These are phyloP conservation scores for Erebia palarica DNA, from an alignment of 2,888 invertebrate genomes.

Conservation along the genomic window DNA sequence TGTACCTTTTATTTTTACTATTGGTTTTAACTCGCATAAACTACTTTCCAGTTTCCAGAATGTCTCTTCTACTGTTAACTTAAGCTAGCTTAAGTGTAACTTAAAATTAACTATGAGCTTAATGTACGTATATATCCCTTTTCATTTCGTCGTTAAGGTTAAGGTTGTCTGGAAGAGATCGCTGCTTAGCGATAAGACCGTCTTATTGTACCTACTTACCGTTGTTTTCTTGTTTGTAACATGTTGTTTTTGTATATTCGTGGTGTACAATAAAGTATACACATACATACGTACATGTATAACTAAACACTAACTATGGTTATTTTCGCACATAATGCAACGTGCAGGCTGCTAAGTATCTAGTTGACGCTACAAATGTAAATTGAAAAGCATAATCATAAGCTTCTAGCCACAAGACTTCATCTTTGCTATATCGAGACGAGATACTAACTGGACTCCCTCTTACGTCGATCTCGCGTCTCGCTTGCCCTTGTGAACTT, in stretches of 20 bases:
- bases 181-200: no score
- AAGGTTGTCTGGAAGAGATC: no score
- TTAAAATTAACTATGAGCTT: not conserved
- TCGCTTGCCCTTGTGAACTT: conserved; percentile 54
- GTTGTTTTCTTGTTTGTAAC: no score
- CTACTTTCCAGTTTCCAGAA: no score
- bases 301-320: conserved; percentile 7
- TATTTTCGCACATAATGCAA: conserved; percentile 29
- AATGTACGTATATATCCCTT: not conserved
- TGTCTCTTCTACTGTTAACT: not conserved
- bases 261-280: no score
- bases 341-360: conserved; percentile 17
- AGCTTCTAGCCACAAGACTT: conserved; percentile 62
- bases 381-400: conserved; percentile 44
- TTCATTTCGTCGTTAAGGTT: no score
- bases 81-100: not conserved
- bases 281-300: no score
- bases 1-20: no score
- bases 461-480: conserved; percentile 66
- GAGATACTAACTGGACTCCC: conserved; percentile 77
- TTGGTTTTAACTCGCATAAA: no score
- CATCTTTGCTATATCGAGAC: conserved; percentile 63
- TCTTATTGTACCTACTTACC: no score
- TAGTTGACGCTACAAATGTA: conserved; percentile 33
- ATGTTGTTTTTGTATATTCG: no score